Evolutionary conservation across 2,113 vertebrate species (phyloP).

Genomic region (Chaetorhynchus papuensis): DNA sequence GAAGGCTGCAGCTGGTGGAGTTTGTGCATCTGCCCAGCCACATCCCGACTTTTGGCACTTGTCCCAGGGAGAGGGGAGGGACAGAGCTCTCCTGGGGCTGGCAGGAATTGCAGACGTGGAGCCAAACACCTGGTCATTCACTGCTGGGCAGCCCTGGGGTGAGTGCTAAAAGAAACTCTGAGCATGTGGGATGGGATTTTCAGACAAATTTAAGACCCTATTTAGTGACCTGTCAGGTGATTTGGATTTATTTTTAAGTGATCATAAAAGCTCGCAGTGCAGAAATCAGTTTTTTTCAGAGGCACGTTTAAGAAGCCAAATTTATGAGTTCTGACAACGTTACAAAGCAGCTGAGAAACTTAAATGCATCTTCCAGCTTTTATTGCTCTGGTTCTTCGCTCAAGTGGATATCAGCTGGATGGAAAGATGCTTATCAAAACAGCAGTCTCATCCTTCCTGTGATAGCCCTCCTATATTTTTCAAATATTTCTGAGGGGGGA

Average conservation of each 20-base stretch:
- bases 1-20: not conserved
- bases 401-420: not conserved
- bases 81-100: not conserved
- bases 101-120: not conserved
- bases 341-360: not conserved
- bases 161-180: not conserved
- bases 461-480: not conserved
- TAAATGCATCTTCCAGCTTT: not conserved
- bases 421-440: not conserved
- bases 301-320: not conserved
- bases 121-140: not conserved
- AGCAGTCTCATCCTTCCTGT: not conserved
- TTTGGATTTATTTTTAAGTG: not conserved
- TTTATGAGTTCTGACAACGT: not conserved
- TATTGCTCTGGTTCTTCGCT: not conserved
- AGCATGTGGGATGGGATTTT: not conserved
- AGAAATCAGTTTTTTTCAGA: not conserved
- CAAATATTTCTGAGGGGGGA: not conserved
- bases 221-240: not conserved
- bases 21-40: not conserved
- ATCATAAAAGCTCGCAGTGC: not conserved
- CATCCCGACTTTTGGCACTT: not conserved
- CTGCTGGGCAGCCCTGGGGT: fast-evolving
- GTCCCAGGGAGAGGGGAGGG: not conserved
- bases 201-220: not conserved